Conservation (phyloP, 2,113 vertebrate genomes). For the Scolopax mira region DNA sequence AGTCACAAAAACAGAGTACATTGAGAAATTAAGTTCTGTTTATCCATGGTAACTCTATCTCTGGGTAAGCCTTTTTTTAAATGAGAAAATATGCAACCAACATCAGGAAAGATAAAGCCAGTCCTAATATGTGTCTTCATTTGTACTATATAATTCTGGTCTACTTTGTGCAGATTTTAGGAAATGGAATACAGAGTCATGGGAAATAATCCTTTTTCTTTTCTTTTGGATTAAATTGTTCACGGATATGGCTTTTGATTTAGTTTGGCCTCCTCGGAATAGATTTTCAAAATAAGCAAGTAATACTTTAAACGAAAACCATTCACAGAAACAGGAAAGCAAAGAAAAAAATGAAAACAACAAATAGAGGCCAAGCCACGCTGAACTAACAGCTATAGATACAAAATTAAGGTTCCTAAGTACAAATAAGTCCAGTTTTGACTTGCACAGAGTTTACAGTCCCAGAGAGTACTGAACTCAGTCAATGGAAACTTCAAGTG, state of each 20-base stretch:
- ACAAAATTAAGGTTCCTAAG: neutral
- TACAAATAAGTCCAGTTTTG: neutral
- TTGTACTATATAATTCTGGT: neutral
- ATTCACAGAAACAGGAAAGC: neutral
- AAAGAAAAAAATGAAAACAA: neutral
- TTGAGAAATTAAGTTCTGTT: neutral
- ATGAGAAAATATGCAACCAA: neutral
- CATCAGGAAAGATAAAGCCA: neutral
- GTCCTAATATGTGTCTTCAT: neutral
- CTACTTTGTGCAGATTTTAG: neutral
- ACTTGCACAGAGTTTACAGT: neutral
- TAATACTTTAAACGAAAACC: neutral
- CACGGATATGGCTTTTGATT: neutral
- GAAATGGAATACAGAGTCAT: neutral
- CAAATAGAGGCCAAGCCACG: neutral
- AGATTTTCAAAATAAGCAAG: neutral
- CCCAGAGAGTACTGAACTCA: neutral
- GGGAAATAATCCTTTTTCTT: neutral
- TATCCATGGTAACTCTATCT: neutral
- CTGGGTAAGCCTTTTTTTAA: neutral
- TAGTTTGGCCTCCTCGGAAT: neutral
- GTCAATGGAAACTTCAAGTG: neutral
- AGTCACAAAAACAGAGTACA: neutral
- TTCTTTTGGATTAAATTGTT: neutral
- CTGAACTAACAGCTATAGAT: neutral